Evolutionary conservation across 1,140 invertebrate species (phyloP), one percentile per base, ranked within the genome.

Genomic region (Manduca sexta): DNA sequence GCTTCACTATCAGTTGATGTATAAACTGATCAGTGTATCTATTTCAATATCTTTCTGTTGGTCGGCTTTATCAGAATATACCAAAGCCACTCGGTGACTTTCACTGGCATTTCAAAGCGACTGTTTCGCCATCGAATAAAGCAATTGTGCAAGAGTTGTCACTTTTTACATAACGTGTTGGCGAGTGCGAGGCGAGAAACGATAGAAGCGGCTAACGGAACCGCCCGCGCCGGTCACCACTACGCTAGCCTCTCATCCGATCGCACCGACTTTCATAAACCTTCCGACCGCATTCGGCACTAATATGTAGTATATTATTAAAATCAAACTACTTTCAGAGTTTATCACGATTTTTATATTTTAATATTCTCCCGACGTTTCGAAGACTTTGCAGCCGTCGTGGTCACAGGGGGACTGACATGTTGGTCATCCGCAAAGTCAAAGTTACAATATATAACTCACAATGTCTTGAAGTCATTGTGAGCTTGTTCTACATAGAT

Each of bases 71-170:
- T 52, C 51, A 44, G 45, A 31, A 48, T 70, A 66, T 78, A 73
- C 79, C 76, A 78, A 81, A 84, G 81, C 80, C 75, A 76, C 67
- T 68, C 60, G 65, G 63, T 79, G 74, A 81, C 79, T 83, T 83
- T 84, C 81, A 84, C 81, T 74, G 71, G 67, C 74, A 78, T 75
- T 79, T 77, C 60, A 68, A 69, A 69, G 68, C 67, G 74, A 70
- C 74, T 69, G 74, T 84, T 84, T 84, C 81, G 74, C 72, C 79
- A 81, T 79, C 74, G 64, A 72, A 72, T 84, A 70, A 66, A 73
- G 73, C 59, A 62, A 78, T 84, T 84, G 77, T 83, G 81, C 71
- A 84, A 84, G 63, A 62, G 73, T 77, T 81, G 71, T 76, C 75
- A 75, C 77, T 78, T 81, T 80, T 84, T 84, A 84, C 74, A 81